These are phyloP conservation scores for Pseudorectes ferrugineus DNA, from an alignment of 2,113 vertebrate species.

Conservation along the genomic window DNA sequence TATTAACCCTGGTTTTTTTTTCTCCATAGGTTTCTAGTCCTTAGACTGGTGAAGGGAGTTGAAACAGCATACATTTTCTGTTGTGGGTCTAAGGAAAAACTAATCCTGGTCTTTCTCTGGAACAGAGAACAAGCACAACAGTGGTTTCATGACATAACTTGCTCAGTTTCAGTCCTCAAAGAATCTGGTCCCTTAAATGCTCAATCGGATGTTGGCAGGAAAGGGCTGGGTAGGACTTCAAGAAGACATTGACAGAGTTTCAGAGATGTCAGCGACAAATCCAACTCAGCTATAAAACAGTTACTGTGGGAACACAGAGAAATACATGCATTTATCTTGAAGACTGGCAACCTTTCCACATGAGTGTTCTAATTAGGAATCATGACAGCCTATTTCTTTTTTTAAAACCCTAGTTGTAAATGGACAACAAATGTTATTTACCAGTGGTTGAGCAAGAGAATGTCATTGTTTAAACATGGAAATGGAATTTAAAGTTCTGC, in stretches of 20 bases:
- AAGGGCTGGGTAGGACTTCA: neutral
- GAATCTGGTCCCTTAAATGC: constrained; percentile 5
- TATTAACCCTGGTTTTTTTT: neutral
- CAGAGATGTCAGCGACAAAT: neutral
- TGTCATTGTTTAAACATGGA: constrained; percentile 10
- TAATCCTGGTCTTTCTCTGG: neutral
- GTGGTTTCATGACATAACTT: neutral
- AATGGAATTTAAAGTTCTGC: constrained; percentile 9
- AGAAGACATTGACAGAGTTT: neutral
- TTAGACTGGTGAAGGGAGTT: neutral
- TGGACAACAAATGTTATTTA: constrained; percentile 41
- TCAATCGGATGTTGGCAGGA: neutral
- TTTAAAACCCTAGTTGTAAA: neutral
- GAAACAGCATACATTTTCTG: neutral
- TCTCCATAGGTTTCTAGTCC: neutral
- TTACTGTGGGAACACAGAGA: neutral
- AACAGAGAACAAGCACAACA: neutral
- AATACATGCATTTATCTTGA: neutral
- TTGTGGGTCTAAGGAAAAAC: neutral
- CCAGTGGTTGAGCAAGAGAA: neutral
- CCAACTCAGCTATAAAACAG: neutral
- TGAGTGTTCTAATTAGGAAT: neutral
- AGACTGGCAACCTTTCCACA: neutral
- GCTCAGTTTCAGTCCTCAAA: constrained; percentile 1
- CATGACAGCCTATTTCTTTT: neutral